phyloP scores from a whole-genome alignment of 2,888 invertebrate genomes.

The Stenchaetothrips biformis region DNA sequence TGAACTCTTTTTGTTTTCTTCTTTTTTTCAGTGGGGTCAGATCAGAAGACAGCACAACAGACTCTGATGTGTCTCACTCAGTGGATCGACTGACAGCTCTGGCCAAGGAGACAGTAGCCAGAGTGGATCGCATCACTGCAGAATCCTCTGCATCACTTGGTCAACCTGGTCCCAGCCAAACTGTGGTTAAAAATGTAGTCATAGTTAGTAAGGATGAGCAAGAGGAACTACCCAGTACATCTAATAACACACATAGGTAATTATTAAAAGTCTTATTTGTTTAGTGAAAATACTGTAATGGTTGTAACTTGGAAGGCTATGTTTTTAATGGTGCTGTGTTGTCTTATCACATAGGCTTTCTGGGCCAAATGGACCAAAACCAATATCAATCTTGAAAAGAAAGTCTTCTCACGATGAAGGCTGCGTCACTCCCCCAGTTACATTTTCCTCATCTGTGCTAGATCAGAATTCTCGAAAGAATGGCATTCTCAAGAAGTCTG shows the following conservation, averaged over 20 bases:
- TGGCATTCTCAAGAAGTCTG: slow-evolving; percentile 77
- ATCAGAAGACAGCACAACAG: slow-evolving; percentile 35
- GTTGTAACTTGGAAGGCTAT: no score
- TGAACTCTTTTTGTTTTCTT: not conserved
- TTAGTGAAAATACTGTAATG: not conserved
- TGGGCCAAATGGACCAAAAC: slow-evolving; percentile 41
- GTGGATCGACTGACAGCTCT: slow-evolving; percentile 61
- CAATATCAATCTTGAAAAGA: slow-evolving; percentile 56
- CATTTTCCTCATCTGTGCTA: slow-evolving; percentile 71
- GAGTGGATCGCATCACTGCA: slow-evolving; percentile 49
- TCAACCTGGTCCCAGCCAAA: not conserved
- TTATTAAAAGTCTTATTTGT: not conserved
- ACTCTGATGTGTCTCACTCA: slow-evolving; percentile 50
- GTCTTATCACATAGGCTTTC: slow-evolving; percentile 29
- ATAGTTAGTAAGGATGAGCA: slow-evolving; percentile 49
- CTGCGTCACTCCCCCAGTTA: slow-evolving; percentile 63
- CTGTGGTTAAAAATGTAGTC: slow-evolving; percentile 1
- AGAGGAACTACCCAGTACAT: slow-evolving; percentile 46
- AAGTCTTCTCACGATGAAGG: slow-evolving; percentile 51
- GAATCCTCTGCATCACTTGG: not conserved
- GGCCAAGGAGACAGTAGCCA: slow-evolving; percentile 62
- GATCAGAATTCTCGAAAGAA: slow-evolving; percentile 56
- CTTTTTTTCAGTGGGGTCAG: slow-evolving; percentile 34
- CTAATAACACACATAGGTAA: slow-evolving; percentile 32
- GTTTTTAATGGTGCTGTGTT: no score